These are phyloP conservation scores for Drosophila borealis DNA, from an alignment of 2,888 invertebrate species.

Conservation along the genomic window DNA sequence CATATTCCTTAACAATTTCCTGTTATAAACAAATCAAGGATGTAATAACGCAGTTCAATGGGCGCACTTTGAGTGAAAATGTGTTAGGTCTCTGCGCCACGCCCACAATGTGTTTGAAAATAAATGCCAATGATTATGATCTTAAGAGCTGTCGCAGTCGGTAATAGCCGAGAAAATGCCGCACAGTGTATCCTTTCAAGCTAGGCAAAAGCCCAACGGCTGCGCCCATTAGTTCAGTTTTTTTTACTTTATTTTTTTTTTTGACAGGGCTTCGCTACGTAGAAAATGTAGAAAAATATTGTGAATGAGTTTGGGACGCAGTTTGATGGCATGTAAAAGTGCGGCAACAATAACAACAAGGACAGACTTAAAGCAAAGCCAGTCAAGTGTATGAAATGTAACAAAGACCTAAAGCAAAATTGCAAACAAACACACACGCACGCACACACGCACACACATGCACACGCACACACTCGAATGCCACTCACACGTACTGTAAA, in stretches of 20 bases:
- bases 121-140: slow-evolving; percentile 75
- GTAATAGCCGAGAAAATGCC: slow-evolving; percentile 58
- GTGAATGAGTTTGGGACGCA: slow-evolving; percentile 16
- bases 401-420: slow-evolving; percentile 77
- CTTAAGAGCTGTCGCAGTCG: slow-evolving; percentile 63
- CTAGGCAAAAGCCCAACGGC: slow-evolving; percentile 30
- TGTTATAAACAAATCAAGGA: slow-evolving; percentile 79
- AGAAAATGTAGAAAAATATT: slow-evolving; percentile 55
- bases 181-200: slow-evolving; percentile 17
- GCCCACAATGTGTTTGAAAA: slow-evolving; percentile 52
- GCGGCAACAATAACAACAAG: slow-evolving; percentile 51
- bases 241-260: background rate
- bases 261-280: slow-evolving; percentile 18
- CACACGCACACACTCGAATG: slow-evolving; percentile 31
- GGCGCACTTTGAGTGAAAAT: slow-evolving; percentile 25
- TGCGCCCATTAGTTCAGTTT: slow-evolving; percentile 56
- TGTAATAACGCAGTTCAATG: slow-evolving; percentile 82
- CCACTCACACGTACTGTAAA: slow-evolving; percentile 51
- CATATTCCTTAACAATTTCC: slow-evolving; percentile 76
- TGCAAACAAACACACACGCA: slow-evolving; percentile 46
- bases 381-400: slow-evolving; percentile 78
- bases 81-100: background rate
- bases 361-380: slow-evolving; percentile 63
- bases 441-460: slow-evolving; percentile 12
- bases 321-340: slow-evolving; percentile 52